These are phyloP conservation scores for Ailuropoda melanoleuca DNA, from an alignment of 2,113 vertebrate genomes.

Conservation along the genomic window DNA sequence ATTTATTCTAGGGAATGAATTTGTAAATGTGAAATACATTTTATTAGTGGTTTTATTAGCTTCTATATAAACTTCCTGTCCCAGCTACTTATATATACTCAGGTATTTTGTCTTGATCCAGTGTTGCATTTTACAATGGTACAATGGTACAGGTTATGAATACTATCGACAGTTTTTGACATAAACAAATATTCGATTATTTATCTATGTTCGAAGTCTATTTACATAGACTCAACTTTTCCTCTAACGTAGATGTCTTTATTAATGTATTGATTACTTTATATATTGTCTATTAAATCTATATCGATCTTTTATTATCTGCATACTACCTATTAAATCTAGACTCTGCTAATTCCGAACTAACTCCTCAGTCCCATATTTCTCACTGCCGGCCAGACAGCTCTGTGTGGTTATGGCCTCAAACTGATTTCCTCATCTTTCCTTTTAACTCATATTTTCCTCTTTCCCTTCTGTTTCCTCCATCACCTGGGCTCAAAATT, in stretches of 20 bases:
- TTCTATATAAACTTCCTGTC: neutral
- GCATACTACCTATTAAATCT: neutral
- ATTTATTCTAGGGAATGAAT: slow-evolving; percentile 32
- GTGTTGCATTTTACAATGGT: neutral
- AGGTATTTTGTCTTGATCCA: neutral
- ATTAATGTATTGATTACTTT: neutral
- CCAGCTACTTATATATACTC: neutral
- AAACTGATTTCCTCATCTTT: neutral
- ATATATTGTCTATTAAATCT: neutral
- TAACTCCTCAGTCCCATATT: neutral
- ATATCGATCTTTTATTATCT: neutral
- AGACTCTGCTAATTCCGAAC: neutral
- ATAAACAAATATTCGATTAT: neutral
- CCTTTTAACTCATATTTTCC: neutral
- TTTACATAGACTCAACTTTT: slow-evolving; percentile 35
- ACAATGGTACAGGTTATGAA: neutral
- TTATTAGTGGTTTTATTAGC: neutral
- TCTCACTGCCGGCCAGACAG: neutral
- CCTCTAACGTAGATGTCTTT: neutral
- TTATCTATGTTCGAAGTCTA: neutral
- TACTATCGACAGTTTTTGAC: neutral
- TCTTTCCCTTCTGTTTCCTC: neutral
- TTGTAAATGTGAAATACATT: neutral
- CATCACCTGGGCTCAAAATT: neutral
- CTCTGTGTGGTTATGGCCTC: neutral